Evolutionary conservation across 2,113 vertebrate species (phyloP), one percentile per base, ranked within the genome.

Genomic region (Calyptommatus sinebrachiatus): DNA sequence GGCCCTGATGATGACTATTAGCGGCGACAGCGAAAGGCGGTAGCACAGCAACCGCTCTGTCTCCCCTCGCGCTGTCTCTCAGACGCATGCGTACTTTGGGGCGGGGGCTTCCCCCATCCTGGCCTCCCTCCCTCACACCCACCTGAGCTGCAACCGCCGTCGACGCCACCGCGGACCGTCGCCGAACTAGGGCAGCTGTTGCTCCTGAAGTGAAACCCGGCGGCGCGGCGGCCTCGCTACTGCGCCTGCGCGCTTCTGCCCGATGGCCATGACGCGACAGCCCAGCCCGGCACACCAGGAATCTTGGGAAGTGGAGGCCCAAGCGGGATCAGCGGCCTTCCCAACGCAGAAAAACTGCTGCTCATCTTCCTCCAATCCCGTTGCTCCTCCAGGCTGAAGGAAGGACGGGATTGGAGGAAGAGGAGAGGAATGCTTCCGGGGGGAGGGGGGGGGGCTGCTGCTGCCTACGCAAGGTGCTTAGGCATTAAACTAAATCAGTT

Each of bases 281-380:
- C 35, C 35, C 53, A 4, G 11, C 35, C 41, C 29, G 26, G 41
- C 70, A 29, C 21, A 26, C 16, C 57, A 1, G 29, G n/a, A 4
- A 12, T 74, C 21, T 72, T 68, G 79, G 72, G 79, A 81, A 81
- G 21, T 28, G 79, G 57, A 75, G 72, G 8, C 48, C 12, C 48
- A 9, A 8, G 9, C 9, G 48, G 48, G 48, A 50, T 50, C 48
- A 9, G 8, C 48, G 9, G 8, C 48, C 48, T 50, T 50, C 48
- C 48, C 9, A 14, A 14, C 8, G 1, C 9, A 8, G 48, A 14
- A 14, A 8, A 14, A 50, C 4, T 3, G 2, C 9, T 8, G 48
- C 35, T 41, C 35, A 2, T 41, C 35, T 41, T 41, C 35, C 35
- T 41, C 35, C 35, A 41, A 41, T 41, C 35, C 35, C 35, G 35